phyloP scores from a whole-genome alignment of 2,113 vertebrate species.

The Cottus gobio region DNA sequence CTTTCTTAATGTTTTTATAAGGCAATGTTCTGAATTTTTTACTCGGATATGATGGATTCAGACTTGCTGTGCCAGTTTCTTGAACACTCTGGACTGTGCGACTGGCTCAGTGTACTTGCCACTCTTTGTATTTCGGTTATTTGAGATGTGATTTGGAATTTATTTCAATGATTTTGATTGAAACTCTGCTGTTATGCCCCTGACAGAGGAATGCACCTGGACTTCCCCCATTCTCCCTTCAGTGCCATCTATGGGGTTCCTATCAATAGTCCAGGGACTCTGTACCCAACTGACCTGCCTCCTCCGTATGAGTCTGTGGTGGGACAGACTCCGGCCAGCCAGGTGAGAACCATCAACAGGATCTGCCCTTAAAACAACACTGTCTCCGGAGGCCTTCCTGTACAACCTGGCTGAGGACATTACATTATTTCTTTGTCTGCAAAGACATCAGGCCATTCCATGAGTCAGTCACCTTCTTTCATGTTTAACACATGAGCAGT shows the following conservation, averaged over 20 bases:
- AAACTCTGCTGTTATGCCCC: constrained; percentile 37
- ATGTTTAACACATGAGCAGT: neutral
- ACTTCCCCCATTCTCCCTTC: constrained; percentile 92
- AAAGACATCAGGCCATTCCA: neutral
- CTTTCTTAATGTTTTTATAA: constrained; percentile 9
- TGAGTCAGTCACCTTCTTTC: neutral
- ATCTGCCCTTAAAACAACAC: neutral
- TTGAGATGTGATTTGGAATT: neutral
- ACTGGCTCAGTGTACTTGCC: neutral
- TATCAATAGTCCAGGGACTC: constrained; percentile 92
- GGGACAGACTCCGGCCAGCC: constrained; percentile 86
- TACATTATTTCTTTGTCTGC: neutral
- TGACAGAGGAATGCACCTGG: constrained; percentile 90
- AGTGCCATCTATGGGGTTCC: constrained; percentile 91
- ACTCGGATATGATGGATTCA: constrained; percentile 13
- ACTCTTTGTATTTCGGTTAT: constrained; percentile 6
- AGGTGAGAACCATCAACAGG: constrained; percentile 82
- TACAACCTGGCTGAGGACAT: neutral
- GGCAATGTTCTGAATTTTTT: neutral
- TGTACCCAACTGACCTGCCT: constrained; percentile 94
- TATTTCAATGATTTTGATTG: neutral
- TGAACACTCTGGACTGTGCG: neutral
- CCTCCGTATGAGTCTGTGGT: constrained; percentile 96
- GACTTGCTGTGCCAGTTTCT: neutral
- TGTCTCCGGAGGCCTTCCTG: neutral